Evolutionary conservation across 2,888 invertebrate species (phyloP), one percentile per base, ranked within the genome.

Genomic region (Pheosia gnoma): DNA sequence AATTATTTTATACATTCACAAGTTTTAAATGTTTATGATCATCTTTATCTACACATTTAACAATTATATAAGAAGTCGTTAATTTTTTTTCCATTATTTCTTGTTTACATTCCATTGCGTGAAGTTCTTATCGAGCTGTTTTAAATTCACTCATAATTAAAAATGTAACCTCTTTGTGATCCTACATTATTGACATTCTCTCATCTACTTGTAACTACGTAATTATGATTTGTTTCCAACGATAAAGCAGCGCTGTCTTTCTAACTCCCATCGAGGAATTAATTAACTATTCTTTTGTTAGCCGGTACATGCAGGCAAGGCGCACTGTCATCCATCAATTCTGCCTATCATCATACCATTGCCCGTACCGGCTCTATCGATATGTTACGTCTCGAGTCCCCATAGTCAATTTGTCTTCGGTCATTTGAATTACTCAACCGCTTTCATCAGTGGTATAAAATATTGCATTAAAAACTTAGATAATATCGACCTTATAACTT

Each of bases 281-380:
- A 92, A 92, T 91, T 91, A 88, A 82, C 80, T 79, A 88, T 87
- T 88, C 89, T 84, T 88, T 90, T 90, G 90, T 90, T 85, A 77
- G 82, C 63, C 72, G 71, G 72, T 56, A 10, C 63, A 74, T 78
- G 73, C 82, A 79, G 79, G 81, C 79, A 77, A 85, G 78, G 73
- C 75, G 89, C 90, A 74, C 81, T 86, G 88, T 90, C 90, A 90
- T 90, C 87, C 79, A 89, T 90, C 89, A 88, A 87, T 85, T 86
- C 83, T 79, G 88, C 86, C 90, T 90, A 91, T 92, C 92, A 91
- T 92, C 92, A 91, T 83, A 84, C 78, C 79, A 67, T 74, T 75
- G 78, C 70, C 77, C 65, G 72, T 78, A 72, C 79, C 77, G 79
- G 81, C 78, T 83, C 81, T 78, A 77, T 79, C 67, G 58, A 77